Conservation (phyloP, 2,888 invertebrate genomes). For the Pomacea canaliculata region DNA sequence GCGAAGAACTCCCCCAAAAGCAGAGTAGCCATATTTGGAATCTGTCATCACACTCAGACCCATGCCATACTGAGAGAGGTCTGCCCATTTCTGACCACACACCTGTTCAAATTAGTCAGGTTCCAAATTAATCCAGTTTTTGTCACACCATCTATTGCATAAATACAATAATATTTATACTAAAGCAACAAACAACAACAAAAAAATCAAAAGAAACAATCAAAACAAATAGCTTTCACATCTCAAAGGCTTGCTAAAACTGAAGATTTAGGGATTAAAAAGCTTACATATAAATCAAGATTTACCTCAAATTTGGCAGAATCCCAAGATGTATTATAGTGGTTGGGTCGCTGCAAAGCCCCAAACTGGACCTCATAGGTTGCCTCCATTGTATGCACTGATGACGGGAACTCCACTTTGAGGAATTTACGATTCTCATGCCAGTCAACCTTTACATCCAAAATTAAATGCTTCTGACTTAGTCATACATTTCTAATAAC, state of each 20-base stretch:
- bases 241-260: no score
- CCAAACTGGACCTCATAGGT: constrained; percentile 73
- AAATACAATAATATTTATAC: not conserved
- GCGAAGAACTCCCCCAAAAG: constrained; percentile 68
- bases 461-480: not conserved
- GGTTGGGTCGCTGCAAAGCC: constrained; percentile 70
- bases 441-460: constrained; percentile 68
- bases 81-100: constrained; percentile 73
- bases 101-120: constrained; percentile 59
- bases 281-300: not conserved
- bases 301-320: constrained; percentile 72
- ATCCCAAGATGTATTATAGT: constrained; percentile 73
- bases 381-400: constrained; percentile 64
- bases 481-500: not conserved
- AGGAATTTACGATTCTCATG: constrained; percentile 71
- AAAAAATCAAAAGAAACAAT: not conserved
- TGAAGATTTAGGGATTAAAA: no score
- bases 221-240: no score
- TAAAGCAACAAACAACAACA: not conserved
- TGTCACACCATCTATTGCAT: not conserved
- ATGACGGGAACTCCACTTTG: constrained; percentile 72
- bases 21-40: constrained; percentile 72
- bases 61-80: constrained; percentile 71
- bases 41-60: constrained; percentile 72
- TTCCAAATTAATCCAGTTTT: not conserved